Conservation (phyloP, 2,888 invertebrate species). For the Hoplodrina blanda region DNA sequence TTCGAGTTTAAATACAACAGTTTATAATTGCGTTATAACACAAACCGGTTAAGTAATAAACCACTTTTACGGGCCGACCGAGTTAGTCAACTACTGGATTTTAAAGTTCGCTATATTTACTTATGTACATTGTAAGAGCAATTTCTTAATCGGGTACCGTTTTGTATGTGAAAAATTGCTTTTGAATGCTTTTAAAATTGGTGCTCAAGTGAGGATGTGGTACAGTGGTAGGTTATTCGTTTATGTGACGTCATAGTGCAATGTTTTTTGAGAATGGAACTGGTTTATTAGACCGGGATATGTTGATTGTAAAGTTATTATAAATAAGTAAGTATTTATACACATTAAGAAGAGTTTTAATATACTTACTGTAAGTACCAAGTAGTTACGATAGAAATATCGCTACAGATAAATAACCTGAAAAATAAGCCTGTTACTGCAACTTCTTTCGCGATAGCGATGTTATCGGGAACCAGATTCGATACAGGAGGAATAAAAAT, state of each 20-base stretch:
- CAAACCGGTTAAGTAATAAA: constrained; percentile 66
- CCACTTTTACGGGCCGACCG: constrained; percentile 67
- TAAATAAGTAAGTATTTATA: constrained; percentile 8
- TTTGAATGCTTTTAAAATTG: constrained; percentile 27
- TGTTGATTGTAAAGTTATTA: not conserved
- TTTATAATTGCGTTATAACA: constrained; percentile 36
- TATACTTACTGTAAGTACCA: not conserved
- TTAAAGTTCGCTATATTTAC: constrained; percentile 65
- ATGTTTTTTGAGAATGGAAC: constrained; percentile 33
- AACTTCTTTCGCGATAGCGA: constrained; percentile 20
- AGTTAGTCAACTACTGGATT: constrained; percentile 67
- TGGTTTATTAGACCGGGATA: constrained; percentile 18
- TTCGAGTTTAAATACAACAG: constrained; percentile 2
- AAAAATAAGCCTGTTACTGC: constrained; percentile 17
- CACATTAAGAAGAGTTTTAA: not conserved
- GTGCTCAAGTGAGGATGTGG: constrained; percentile 9
- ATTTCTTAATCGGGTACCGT: constrained; percentile 60
- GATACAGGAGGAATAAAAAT: constrained; percentile 33
- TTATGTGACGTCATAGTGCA: constrained; percentile 43
- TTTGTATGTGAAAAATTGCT: constrained; percentile 27
- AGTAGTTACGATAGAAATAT: not conserved
- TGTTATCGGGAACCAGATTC: constrained; percentile 53
- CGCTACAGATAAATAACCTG: constrained; percentile 9
- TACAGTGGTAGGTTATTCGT: not conserved
- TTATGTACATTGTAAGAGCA: constrained; percentile 55